Evolutionary conservation across 1,140 invertebrate genomes (phyloP).

Genomic region (Brachionus calyciflorus): DNA sequence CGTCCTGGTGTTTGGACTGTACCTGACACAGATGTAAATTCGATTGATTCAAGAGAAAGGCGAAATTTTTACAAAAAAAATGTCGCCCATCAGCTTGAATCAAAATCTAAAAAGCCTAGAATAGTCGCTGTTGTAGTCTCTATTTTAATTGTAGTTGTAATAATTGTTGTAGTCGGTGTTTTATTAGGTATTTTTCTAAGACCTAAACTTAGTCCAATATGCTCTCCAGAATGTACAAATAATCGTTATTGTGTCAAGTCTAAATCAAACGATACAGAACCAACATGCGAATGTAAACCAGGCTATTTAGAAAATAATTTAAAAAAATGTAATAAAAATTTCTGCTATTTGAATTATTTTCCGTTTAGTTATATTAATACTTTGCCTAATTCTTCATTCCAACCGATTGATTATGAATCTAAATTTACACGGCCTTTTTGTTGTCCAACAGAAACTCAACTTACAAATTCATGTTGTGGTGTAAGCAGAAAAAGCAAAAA

Average conservation of each 20-base stretch:
- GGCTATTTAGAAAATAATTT: neutral
- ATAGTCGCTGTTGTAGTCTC: neutral
- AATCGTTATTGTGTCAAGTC: constrained; percentile 7
- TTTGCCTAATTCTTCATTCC: neutral
- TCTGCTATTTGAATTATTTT: neutral
- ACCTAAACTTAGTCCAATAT: neutral
- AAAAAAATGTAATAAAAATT: neutral
- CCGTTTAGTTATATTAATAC: neutral
- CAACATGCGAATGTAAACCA: neutral
- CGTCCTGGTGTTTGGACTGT: constrained; percentile 9
- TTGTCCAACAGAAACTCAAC: neutral
- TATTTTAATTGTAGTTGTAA: neutral
- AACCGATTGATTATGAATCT: neutral
- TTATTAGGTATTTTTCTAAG: neutral
- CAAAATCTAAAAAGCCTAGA: neutral
- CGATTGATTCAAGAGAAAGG: neutral
- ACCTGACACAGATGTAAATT: neutral
- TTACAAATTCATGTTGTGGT: neutral
- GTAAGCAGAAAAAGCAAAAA: neutral
- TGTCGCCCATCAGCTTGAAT: neutral
- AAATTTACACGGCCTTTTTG: neutral
- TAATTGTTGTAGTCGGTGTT: neutral
- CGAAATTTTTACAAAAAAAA: neutral
- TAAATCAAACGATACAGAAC: neutral
- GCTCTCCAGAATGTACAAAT: neutral